Conservation (phyloP, 2,888 invertebrate genomes). For the Tridacna gigas region DNA sequence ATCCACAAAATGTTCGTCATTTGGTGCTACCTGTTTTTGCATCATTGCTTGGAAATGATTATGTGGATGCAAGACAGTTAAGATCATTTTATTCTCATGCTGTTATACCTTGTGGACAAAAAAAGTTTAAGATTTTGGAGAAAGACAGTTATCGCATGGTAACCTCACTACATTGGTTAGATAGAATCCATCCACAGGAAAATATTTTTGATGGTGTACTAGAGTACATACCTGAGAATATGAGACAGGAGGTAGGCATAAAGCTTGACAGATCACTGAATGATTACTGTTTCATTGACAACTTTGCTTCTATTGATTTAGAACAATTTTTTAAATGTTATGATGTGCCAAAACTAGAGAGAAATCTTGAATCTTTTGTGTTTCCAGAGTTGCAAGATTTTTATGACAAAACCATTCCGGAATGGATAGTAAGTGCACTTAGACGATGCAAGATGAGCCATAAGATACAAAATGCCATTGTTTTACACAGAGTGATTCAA, state of each 20-base stretch:
- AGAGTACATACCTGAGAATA: slow-evolving; percentile 67
- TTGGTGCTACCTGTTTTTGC: slow-evolving; percentile 92
- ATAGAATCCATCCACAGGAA: slow-evolving; percentile 88
- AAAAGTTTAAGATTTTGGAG: slow-evolving; percentile 53
- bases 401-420: slow-evolving; percentile 84
- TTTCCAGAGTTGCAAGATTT: slow-evolving; percentile 53
- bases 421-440: slow-evolving; percentile 89
- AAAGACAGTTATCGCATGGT: slow-evolving; percentile 89
- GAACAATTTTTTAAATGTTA: slow-evolving; percentile 22
- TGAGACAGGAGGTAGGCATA: slow-evolving; percentile 66
- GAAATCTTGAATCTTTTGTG: slow-evolving; percentile 3
- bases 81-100: slow-evolving; percentile 88
- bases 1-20: slow-evolving; percentile 87
- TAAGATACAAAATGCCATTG: slow-evolving; percentile 87
- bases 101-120: slow-evolving; percentile 86
- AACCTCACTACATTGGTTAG: slow-evolving; percentile 91
- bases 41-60: slow-evolving; percentile 95
- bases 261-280: slow-evolving; percentile 77
- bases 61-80: slow-evolving; percentile 88
- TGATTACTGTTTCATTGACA: slow-evolving; percentile 73
- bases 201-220: slow-evolving; percentile 88
- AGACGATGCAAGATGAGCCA: slow-evolving; percentile 88
- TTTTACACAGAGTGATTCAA: slow-evolving; percentile 78
- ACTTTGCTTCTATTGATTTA: slow-evolving; percentile 41
- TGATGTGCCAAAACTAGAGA: slow-evolving; percentile 4